phyloP scores from a whole-genome alignment of 2,113 vertebrate genomes.

The Hippoglossus stenolepis region DNA sequence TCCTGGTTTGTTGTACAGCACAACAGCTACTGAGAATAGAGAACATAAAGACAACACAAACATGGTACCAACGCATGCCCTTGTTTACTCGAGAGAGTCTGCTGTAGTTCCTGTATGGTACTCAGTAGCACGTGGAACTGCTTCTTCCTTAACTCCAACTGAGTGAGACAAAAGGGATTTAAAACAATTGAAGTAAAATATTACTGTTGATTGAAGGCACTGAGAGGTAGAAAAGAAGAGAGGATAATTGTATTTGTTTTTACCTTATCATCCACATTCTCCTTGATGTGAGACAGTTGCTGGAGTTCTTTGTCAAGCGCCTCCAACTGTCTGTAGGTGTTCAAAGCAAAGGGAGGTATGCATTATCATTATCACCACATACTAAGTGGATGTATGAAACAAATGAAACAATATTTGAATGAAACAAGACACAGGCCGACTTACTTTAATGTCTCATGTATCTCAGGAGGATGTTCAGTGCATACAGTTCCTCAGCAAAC shows the following conservation, averaged over 20 bases:
- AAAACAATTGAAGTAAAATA: not conserved
- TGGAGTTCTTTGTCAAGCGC: constrained; percentile 97
- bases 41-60: not conserved
- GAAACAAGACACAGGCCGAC: constrained; percentile 51
- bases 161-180: not conserved
- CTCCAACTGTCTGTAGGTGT: constrained; percentile 83
- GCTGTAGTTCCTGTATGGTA: constrained; percentile 98
- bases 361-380: too few relatives aligned
- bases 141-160: constrained; percentile 97
- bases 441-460: constrained; percentile 96
- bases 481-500: too few relatives aligned
- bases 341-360: too few relatives aligned
- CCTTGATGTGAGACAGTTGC: constrained; percentile 95
- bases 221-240: too few relatives aligned
- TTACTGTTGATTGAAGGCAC: not conserved
- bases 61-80: not conserved
- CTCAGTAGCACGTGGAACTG: constrained; percentile 98
- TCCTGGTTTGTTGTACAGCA: not conserved
- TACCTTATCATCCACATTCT: constrained; percentile 98
- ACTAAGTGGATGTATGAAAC: not conserved
- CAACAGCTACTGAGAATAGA: not conserved
- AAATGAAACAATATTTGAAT: not conserved
- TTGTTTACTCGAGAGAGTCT: constrained; percentile 92
- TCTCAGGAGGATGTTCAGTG: too few relatives aligned
- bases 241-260: not conserved